Base-by-base conservation (phyloP, 2,888 invertebrate species). In the Asteroscopus sphinx region DNA sequence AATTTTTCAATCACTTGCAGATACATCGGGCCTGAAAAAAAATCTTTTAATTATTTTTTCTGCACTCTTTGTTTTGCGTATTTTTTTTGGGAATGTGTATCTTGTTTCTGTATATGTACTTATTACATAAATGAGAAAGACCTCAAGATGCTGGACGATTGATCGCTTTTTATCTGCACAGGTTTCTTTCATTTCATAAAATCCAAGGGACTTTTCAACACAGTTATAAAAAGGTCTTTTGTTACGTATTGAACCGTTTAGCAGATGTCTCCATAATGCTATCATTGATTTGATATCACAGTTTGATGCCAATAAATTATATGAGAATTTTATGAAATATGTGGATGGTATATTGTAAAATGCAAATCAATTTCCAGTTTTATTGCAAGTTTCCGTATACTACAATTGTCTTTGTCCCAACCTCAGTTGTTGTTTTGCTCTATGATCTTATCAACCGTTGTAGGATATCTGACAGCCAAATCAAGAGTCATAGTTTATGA, bases 401-500 rank as follows among this genome's bases (percentile, higher is more conserved):
- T 21, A 4, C 4, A 21, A 21, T 21, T 21, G 11, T 3, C 30
- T 30, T 30, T 30, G n/a, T 30, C 6, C 21, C n/a, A n/a, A 13
- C 33, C 11, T 11, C 1, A 36, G 16, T 2, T 9, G 9, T 16
- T 5, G 12, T 33, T 21, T 37, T 16, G 36, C 9, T 2, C n/a
- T 47, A 40, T 40, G 55, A 48, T 55, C 12, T 47, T 45, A 32
- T 44, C 13, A 16, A 7, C 11, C n/a, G 17, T 28, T 40, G 17
- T 25, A 45, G 13, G 15, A 55, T 36, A 16, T 47, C 30, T 39
- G 55, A 33, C 44, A 40, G 13, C 25, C 21, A 30, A 28, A 42
- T 44, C 28, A 28, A 36, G 32, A 59, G 48, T 16, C n/a, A 15
- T 26, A 3, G 30, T 30, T 7, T 3, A 13, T 63, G 56, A 56